Conservation (phyloP, 2,888 invertebrate species). For the Pyrrhopygopsis socrates region DNA sequence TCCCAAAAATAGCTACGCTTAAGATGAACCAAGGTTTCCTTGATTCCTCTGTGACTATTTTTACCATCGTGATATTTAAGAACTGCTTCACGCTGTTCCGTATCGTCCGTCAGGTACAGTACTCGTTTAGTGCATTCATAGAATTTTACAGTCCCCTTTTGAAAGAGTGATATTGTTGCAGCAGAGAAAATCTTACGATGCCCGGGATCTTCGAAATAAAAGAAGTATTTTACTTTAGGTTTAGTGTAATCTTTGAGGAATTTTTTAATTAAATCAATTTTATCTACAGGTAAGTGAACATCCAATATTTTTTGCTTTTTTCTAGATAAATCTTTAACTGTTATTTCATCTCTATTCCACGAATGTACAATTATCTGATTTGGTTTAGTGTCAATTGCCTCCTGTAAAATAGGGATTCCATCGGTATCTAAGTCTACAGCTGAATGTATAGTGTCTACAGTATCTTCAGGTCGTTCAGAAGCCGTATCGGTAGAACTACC, state of each 20-base stretch:
- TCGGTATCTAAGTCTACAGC: constrained; percentile 7
- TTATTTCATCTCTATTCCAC: constrained; percentile 36
- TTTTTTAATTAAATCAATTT: constrained; percentile 48
- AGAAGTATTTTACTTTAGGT: constrained; percentile 58
- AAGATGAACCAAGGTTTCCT: constrained; percentile 63
- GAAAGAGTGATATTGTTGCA: constrained; percentile 64
- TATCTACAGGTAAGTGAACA: constrained; percentile 42
- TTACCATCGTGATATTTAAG: constrained; percentile 51
- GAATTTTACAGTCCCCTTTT: constrained; percentile 70
- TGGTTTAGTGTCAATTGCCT: constrained; percentile 68
- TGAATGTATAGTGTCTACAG: constrained; percentile 20
- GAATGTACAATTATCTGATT: constrained; percentile 62
- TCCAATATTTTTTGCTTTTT: constrained; percentile 50
- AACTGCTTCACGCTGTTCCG: constrained; percentile 20
- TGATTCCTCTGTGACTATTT: constrained; percentile 55
- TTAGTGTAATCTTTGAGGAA: constrained; percentile 62
- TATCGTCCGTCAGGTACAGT: constrained; percentile 43
- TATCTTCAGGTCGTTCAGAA: neutral
- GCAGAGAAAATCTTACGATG: constrained; percentile 57
- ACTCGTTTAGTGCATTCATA: constrained; percentile 82
- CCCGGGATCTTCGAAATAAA: constrained; percentile 74
- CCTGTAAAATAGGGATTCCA: constrained; percentile 41
- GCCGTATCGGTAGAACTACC: constrained; percentile 1
- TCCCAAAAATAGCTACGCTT: constrained; percentile 52
- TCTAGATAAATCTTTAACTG: constrained; percentile 37